Evolutionary conservation across 1,140 invertebrate genomes (phyloP).

Genomic region (Helicorthomorpha holstii): DNA sequence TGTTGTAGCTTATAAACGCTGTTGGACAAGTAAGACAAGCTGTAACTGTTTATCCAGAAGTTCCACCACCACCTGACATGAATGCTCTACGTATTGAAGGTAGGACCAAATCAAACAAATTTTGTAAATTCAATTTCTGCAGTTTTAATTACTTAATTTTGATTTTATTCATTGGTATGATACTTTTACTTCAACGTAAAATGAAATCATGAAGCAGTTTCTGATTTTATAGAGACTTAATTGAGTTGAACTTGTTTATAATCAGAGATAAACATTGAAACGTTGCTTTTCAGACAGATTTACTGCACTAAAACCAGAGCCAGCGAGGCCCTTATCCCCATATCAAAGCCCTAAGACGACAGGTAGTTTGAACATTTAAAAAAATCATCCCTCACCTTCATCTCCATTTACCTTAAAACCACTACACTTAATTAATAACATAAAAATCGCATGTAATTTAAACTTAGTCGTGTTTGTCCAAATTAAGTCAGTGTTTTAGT

Average conservation of each 20-base stretch:
- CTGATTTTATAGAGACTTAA: neutral
- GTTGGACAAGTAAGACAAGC: slow-evolving; percentile 65
- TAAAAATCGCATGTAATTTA: no score
- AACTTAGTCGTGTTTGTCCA: no score
- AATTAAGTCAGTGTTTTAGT: no score
- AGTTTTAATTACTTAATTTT: neutral
- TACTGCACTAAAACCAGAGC: no score
- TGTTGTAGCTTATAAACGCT: slow-evolving; percentile 45
- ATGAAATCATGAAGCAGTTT: neutral
- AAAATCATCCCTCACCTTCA: no score
- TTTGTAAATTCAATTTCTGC: neutral
- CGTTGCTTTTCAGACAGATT: neutral
- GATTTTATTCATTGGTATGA: neutral
- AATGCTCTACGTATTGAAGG: slow-evolving; percentile 46
- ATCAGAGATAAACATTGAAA: neutral
- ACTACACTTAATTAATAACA: no score
- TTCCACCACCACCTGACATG: slow-evolving; percentile 44
- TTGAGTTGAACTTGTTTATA: neutral
- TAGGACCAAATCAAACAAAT: slow-evolving; percentile 22
- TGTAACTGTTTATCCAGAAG: slow-evolving; percentile 36
- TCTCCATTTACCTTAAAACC: no score
- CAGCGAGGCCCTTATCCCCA: no score
- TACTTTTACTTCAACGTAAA: neutral
- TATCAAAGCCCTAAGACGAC: no score
- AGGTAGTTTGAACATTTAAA: no score